Evolutionary conservation across 2,113 vertebrate species (phyloP).

Genomic region (Notechis scutatus): DNA sequence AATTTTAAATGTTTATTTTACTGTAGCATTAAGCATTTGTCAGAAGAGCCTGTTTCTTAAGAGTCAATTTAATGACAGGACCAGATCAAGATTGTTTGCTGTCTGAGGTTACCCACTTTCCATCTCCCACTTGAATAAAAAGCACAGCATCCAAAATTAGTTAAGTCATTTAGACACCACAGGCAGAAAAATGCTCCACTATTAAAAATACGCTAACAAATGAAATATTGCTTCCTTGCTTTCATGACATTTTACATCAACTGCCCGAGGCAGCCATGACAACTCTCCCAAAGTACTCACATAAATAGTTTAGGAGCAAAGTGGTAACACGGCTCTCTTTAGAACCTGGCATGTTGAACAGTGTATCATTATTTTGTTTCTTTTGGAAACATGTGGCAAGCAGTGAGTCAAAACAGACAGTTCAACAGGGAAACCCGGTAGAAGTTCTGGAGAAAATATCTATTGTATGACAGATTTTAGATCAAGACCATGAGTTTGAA

Average conservation of each 20-base stretch:
- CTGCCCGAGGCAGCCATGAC: not conserved
- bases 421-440: rapidly evolving
- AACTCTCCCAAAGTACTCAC: constrained; percentile 16
- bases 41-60: not conserved
- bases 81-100: not conserved
- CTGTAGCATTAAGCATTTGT: not conserved
- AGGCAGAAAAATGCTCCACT: not conserved
- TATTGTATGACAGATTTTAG: not conserved
- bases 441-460: not conserved
- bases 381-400: not conserved
- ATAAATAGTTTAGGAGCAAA: not conserved
- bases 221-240: not conserved
- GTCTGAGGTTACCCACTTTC: not conserved
- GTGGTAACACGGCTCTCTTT: not conserved
- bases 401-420: not conserved
- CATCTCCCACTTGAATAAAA: not conserved
- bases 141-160: not conserved
- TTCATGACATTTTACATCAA: not conserved
- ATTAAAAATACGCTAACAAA: not conserved
- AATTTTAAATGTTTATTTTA: not conserved
- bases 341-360: constrained; percentile 31
- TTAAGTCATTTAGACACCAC: not conserved
- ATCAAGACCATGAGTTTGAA: rapidly evolving
- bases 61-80: not conserved
- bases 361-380: not conserved